These are phyloP conservation scores for Chloroceryle amazona DNA, from an alignment of 2,797 vertebrate genomes.

Conservation along the genomic window DNA sequence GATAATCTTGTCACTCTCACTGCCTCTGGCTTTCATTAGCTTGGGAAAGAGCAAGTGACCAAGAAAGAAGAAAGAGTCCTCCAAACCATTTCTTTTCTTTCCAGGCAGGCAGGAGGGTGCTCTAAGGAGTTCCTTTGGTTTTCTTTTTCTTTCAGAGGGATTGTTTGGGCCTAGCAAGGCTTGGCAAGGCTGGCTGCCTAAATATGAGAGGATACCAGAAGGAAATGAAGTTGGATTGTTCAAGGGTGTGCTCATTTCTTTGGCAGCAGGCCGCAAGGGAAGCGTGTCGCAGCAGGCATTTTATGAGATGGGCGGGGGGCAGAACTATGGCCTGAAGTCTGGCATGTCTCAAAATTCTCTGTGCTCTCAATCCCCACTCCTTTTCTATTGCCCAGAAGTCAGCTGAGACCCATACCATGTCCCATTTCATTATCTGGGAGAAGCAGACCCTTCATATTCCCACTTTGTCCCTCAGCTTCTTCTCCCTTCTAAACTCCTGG, in stretches of 20 bases:
- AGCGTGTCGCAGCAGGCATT: not conserved
- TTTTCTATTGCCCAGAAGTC: not conserved
- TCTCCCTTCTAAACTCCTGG: not conserved
- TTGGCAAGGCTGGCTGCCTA: constrained; percentile 27
- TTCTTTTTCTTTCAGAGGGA: not conserved
- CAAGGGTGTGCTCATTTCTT: not conserved
- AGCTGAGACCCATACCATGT: not conserved
- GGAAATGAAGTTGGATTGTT: constrained; percentile 52
- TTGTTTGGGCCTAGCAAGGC: constrained; percentile 4
- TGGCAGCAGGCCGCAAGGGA: not conserved
- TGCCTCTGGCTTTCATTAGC: not conserved
- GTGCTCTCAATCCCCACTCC: not conserved
- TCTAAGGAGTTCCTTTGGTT: not conserved
- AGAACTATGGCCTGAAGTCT: not conserved
- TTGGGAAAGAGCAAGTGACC: not conserved
- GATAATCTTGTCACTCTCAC: not conserved
- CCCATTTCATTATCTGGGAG: not conserved
- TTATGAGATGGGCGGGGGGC: not conserved
- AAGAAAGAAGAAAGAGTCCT: not conserved
- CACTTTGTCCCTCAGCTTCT: not conserved
- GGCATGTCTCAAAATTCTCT: not conserved
- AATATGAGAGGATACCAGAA: constrained; percentile 19
- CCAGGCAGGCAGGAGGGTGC: not conserved
- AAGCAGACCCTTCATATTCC: not conserved
- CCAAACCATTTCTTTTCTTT: not conserved